Base-by-base conservation (phyloP, 1,140 invertebrate genomes). In the Cheumatopsyche charites region DNA sequence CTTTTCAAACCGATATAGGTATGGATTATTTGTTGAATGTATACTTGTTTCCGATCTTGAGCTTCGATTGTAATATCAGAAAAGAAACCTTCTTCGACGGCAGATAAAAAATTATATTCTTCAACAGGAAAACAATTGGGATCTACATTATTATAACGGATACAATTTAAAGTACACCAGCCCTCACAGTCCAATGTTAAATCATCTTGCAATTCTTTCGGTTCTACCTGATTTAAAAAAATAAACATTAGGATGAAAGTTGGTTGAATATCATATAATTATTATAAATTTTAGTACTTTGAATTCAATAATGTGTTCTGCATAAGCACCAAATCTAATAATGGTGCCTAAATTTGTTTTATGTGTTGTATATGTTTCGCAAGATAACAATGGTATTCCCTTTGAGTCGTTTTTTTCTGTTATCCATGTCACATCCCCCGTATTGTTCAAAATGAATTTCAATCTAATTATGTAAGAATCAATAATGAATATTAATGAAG, bases 71-170 rank as follows among this genome's bases (percentile, higher is more conserved):
- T 79, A 55, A 88, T 70, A 82, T 89, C 88, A 26, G 85, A 85
- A 78, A 89, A 89, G 77, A 85, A 89, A 0, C 86, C 86, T 73
- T 89, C 87, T 72, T 87, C 86, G n/a, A 89, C 79, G 12, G 88
- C 88, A 66, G 84, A 82, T 23, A 88, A 78, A 41, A 89, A 82
- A 58, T 83, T 85, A 78, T 86, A 89, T 3, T 78, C 75, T 29
- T 75, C 67, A 29, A 72, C 73, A 13, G 71, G 70, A 23, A 83
- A 79, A 55, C 26, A 72, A 47, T 87, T 84, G 45, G 80, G 62
- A 21, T 74, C 70, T 58, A 79, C 77, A 21, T 78, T 78, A 70
- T 70, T 76, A 70, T 88, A 80, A 79, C 84, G 81, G 63, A 85
- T 84, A 78, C 87, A 89, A 73, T 88, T 82, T 58, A 89, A 78